phyloP scores from a whole-genome alignment of 1,140 invertebrate species.

The Coptotermes formosanus region DNA sequence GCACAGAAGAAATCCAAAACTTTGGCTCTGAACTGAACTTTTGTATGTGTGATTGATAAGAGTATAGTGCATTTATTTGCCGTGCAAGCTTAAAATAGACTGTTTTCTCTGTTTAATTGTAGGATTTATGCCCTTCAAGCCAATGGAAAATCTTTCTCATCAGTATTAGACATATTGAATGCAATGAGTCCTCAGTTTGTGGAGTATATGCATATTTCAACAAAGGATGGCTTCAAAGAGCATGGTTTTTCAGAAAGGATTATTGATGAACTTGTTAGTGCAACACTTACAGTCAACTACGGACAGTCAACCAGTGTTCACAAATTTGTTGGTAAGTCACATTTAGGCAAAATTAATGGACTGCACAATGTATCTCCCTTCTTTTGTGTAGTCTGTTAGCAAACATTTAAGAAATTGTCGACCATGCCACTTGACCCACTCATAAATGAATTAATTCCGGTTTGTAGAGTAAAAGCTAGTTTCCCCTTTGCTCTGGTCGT shows the following conservation, averaged over 20 bases:
- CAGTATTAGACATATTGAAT: constrained; percentile 52
- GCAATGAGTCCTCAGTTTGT: constrained; percentile 55
- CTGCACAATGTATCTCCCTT: background rate
- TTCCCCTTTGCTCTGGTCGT: background rate
- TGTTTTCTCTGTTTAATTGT: constrained; percentile 42
- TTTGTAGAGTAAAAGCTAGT: background rate
- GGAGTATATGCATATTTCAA: constrained; percentile 49
- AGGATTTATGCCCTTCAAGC: constrained; percentile 62
- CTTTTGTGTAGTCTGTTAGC: background rate
- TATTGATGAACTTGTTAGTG: constrained; percentile 59
- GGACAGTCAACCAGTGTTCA: constrained; percentile 60
- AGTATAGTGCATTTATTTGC: background rate
- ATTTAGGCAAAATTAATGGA: background rate
- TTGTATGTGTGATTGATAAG: background rate
- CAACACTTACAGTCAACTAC: constrained; percentile 60
- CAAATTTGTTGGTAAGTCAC: constrained; percentile 58
- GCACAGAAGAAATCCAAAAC: background rate
- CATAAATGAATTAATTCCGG: no score
- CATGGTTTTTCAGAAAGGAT: constrained; percentile 50
- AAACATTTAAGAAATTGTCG: background rate
- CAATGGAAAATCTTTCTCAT: constrained; percentile 51
- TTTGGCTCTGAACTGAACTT: background rate
- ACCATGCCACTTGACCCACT: background rate
- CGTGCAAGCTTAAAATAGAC: background rate
- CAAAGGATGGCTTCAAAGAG: constrained; percentile 47